Evolutionary conservation across 1,140 invertebrate genomes (phyloP).

Genomic region (Copidosoma floridanum): DNA sequence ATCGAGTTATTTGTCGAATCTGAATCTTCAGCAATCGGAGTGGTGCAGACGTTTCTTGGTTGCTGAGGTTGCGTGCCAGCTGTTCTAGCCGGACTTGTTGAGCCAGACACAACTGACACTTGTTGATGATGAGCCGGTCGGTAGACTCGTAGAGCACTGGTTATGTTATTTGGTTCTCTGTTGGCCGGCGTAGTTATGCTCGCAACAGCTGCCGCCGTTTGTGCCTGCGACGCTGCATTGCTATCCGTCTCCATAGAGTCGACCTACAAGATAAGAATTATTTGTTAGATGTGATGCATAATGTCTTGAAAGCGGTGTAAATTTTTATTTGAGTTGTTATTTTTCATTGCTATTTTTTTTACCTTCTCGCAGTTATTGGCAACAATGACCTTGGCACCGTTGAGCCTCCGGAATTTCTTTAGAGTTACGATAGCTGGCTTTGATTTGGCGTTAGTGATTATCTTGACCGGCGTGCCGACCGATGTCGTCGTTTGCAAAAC

Average conservation of each 20-base stretch:
- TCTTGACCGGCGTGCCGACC: slow-evolving; percentile 42
- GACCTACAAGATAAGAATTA: slow-evolving; percentile 43
- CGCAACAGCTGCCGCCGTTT: not conserved
- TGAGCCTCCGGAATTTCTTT: slow-evolving; percentile 54
- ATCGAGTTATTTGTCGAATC: slow-evolving; percentile 61
- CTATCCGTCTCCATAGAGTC: slow-evolving; percentile 49
- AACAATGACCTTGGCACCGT: slow-evolving; percentile 53
- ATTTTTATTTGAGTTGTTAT: not conserved
- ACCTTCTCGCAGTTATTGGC: slow-evolving; percentile 56
- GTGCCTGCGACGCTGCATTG: not conserved
- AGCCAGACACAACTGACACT: too few relatives aligned
- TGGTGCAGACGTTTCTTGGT: slow-evolving; percentile 44
- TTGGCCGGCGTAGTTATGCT: not conserved
- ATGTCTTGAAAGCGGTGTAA: too few relatives aligned
- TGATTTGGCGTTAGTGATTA: slow-evolving; percentile 48
- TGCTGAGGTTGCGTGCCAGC: slow-evolving; percentile 5
- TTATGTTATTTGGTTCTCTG: slow-evolving; percentile 37
- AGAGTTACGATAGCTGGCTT: slow-evolving; percentile 51
- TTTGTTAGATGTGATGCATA: too few relatives aligned
- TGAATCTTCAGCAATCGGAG: slow-evolving; percentile 59
- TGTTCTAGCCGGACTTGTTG: slow-evolving; percentile 43
- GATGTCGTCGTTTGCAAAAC: slow-evolving; percentile 49
- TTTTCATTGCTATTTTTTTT: not conserved
- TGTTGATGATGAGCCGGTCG: slow-evolving; percentile 53
- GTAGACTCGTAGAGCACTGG: slow-evolving; percentile 41